phyloP scores from a whole-genome alignment of 2,888 invertebrate species.

The Dorcus parallelipipedus region DNA sequence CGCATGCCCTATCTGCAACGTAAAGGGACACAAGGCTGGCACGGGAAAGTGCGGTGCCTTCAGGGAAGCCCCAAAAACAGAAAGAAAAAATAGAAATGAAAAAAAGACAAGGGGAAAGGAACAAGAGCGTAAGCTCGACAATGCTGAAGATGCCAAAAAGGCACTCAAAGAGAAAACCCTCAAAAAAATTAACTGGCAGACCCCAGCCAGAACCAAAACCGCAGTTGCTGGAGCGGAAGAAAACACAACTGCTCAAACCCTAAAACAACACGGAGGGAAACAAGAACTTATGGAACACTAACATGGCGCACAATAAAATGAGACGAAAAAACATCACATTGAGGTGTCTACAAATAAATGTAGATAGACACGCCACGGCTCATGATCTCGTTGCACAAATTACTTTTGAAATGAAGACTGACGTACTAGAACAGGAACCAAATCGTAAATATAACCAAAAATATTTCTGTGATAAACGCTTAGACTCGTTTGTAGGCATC shows the following conservation, averaged over 20 bases:
- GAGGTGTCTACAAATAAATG: too few species aligned
- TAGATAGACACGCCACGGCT: too few species aligned
- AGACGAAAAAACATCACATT: too few species aligned
- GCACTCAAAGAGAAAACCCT: neutral
- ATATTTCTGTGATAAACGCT: neutral
- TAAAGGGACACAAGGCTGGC: too few species aligned
- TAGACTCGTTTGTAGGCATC: neutral
- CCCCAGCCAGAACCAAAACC: too few species aligned
- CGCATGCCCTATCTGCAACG: too few species aligned
- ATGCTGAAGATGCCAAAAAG: too few species aligned
- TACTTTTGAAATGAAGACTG: neutral
- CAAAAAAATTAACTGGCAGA: neutral
- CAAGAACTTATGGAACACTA: neutral
- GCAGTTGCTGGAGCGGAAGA: neutral
- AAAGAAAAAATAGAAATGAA: neutral
- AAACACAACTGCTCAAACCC: neutral
- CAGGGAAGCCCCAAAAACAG: too few species aligned
- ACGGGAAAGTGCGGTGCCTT: too few species aligned
- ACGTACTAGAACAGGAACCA: neutral
- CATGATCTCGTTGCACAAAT: neutral
- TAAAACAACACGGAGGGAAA: neutral
- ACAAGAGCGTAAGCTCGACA: too few species aligned
- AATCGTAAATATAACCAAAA: neutral
- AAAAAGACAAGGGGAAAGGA: too few species aligned
- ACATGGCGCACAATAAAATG: too few species aligned